Conservation (phyloP, 2,797 vertebrate species). For the Distichodus sexfasciatus region DNA sequence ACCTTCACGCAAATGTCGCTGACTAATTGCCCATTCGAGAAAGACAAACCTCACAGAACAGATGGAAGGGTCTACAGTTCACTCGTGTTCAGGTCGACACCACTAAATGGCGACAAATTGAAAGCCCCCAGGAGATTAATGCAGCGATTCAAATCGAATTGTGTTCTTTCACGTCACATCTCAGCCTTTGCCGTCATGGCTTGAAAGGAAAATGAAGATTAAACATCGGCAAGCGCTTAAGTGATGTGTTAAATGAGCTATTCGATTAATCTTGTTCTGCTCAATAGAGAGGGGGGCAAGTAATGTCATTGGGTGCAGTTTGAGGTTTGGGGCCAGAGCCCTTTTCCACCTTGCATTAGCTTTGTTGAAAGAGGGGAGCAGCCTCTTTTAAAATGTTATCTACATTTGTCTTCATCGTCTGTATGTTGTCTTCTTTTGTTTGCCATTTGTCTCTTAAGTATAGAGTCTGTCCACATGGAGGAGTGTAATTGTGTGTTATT, state of each 20-base stretch:
- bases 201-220: conserved; percentile 58
- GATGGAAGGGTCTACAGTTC: conserved; percentile 15
- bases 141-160: conserved; percentile 46
- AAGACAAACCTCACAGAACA: conserved; percentile 33
- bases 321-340: not conserved
- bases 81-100: conserved; percentile 37
- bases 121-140: conserved; percentile 56
- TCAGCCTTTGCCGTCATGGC: conserved; percentile 35
- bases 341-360: not conserved
- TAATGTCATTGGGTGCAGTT: not conserved
- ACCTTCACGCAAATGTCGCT: not conserved
- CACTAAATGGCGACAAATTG: conserved; percentile 37
- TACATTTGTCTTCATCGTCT: no score
- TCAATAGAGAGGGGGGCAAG: conserved; percentile 35
- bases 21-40: conserved; percentile 7
- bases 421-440: no score
- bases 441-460: not conserved
- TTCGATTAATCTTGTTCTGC: conserved; percentile 45
- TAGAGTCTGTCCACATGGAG: not conserved
- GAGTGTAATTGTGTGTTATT: not conserved
- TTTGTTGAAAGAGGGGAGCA: not conserved
- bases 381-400: no score
- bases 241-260: conserved; percentile 39
- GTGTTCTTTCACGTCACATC: conserved; percentile 50
- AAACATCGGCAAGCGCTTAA: conserved; percentile 43